phyloP scores from a whole-genome alignment of 2,888 invertebrate species.

The Polylopha cassiicola region DNA sequence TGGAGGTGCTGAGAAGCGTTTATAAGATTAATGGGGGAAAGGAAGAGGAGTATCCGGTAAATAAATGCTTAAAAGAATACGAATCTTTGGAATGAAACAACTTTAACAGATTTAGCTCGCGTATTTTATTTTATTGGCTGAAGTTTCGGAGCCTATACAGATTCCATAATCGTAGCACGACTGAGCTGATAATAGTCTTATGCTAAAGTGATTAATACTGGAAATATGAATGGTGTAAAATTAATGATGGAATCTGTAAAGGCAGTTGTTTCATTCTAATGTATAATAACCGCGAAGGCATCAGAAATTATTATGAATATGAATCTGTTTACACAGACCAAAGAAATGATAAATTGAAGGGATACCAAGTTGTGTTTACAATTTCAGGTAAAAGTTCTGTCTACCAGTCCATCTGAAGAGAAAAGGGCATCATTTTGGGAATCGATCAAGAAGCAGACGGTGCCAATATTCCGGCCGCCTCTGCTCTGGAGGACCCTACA shows the following conservation, averaged over 20 bases:
- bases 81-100: not conserved
- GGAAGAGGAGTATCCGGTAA: slow-evolving; percentile 40
- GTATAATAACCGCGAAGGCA: no score
- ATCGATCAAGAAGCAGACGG: slow-evolving; percentile 65
- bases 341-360: no score
- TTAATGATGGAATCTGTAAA: no score
- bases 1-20: slow-evolving; percentile 50
- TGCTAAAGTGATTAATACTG: no score
- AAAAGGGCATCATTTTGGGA: slow-evolving; percentile 41
- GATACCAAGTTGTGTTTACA: no score
- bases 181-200: no score
- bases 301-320: no score
- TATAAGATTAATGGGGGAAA: slow-evolving; percentile 41
- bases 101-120: not conserved
- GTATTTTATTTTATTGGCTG: not conserved
- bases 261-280: no score
- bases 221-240: no score
- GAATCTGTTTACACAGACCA: no score
- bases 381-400: slow-evolving; percentile 41
- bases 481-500: slow-evolving; percentile 69
- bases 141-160: not conserved
- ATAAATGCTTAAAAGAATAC: no score
- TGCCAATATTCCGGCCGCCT: slow-evolving; percentile 70
- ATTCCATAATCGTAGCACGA: no score
- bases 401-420: slow-evolving; percentile 21